Evolutionary conservation across 2,113 vertebrate genomes (phyloP), one percentile per base, ranked within the genome.

Genomic region (Mastomys natalensis): DNA sequence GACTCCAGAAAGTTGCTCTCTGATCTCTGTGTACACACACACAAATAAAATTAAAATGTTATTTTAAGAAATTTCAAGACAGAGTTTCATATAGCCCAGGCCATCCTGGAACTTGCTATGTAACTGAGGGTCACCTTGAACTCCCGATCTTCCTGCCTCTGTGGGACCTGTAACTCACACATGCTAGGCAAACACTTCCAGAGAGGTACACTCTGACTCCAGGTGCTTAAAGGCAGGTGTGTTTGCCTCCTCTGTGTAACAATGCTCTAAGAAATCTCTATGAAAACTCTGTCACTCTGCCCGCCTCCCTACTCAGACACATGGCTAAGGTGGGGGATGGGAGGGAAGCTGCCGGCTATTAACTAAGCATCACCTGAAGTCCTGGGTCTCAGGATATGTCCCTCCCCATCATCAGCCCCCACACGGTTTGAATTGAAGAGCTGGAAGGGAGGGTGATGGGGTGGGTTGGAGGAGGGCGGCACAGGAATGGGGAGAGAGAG

Each of bases 221-320:
- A 29, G 15, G n/a, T 34, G 19, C 3, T 51, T 60, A 21, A 43
- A 55, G 4, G 22, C 10, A 58, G 22, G 19, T 40, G 16, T 16
- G 45, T 34, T 86, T 16, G 70, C 34, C 53, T 40, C 6, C 1
- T 66, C 13, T 1, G 26, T 21, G 21, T 45, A 13, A 68, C 21
- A 22, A 73, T 72, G 73, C 53, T 64, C 53, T 29, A 53, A 43
- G 66, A 78, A 15, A 19, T 68, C 22, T n/a, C 31, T 72, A 17
- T 68, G 78, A 37, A 55, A 51, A 64, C 11, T 45, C 87, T 29
- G 73, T 5, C 31, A 2, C 72, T 6, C 29, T 31, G 7, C 3
- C 43, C 16, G 10, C 5, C 64, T 5, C 64, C 64, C 4, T 0
- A 21, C 51, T 37, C 51, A 81, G 78, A 40, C 8, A 0, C 0